Conservation (phyloP, 53 echinoderm and acorn worm species). For the Temnopleurus reevesii region DNA sequence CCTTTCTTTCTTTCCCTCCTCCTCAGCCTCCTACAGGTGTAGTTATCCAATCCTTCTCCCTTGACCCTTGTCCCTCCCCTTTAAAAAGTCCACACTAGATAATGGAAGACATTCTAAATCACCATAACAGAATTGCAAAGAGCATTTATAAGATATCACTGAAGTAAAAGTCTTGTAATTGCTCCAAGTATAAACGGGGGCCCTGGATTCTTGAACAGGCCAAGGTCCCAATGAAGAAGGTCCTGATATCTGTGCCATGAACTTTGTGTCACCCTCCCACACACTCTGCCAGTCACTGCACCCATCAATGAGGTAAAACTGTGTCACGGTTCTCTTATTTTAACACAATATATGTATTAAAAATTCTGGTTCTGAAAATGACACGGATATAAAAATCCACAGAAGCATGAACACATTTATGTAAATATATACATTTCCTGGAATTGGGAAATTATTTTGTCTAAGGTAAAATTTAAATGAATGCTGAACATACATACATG, state of each 20-base stretch:
- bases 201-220: background rate
- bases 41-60: background rate
- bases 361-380: too few species aligned
- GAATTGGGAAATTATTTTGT: too few species aligned
- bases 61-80: background rate
- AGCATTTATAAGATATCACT: background rate
- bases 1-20: background rate
- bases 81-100: background rate
- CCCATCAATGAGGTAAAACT: background rate
- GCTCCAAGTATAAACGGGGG: too few species aligned
- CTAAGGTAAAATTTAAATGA: too few species aligned
- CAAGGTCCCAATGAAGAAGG: slow-evolving; percentile 1
- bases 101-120: background rate
- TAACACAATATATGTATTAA: too few species aligned
- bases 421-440: too few species aligned
- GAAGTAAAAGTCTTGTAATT: too few species aligned
- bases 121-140: background rate
- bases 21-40: background rate
- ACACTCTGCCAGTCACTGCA: background rate
- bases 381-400: too few species aligned
- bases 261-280: slow-evolving; percentile 12
- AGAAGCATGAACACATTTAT: too few species aligned
- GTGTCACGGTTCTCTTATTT: too few species aligned
- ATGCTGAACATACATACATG: too few species aligned
- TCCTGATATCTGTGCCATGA: slow-evolving; percentile 41